A percentile compares a stretch with the other conserved stretches of the same genome.
These are phyloP conservation scores for Temnothorax unifasciatus DNA, from an alignment of 2,888 invertebrate species.

Conservation along the genomic window DNA sequence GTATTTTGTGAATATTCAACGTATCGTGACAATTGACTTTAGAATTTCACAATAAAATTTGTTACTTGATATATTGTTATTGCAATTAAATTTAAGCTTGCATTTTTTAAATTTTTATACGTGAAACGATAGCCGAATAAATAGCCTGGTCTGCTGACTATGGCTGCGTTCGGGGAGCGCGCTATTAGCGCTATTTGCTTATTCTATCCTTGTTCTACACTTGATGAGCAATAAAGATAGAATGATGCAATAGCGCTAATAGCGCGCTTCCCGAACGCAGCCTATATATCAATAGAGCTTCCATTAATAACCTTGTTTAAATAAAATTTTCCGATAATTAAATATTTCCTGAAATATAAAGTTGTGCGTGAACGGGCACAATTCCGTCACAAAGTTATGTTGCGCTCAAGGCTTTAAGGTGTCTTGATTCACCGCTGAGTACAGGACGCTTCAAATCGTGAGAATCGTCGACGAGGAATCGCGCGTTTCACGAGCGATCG, in stretches of 20 bases:
- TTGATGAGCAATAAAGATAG: too few relatives aligned
- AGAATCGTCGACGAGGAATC: not conserved
- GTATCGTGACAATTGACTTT: not conserved
- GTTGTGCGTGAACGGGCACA: not conserved
- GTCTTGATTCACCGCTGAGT: conserved; percentile 12
- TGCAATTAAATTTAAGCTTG: not conserved
- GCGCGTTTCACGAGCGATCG: conserved; percentile 7
- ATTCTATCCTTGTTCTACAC: too few relatives aligned
- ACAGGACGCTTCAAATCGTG: not conserved
- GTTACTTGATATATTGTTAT: not conserved
- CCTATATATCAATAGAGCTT: not conserved
- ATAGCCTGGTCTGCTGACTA: not conserved
- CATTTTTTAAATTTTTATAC: not conserved
- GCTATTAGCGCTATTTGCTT: too few relatives aligned
- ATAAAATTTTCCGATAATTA: not conserved
- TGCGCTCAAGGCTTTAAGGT: not conserved
- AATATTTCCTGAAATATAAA: not conserved
- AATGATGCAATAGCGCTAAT: too few relatives aligned
- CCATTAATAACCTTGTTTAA: not conserved
- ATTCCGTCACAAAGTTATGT: not conserved
- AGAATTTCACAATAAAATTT: not conserved
- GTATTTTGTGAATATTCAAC: not conserved
- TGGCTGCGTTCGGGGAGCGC: too few relatives aligned
- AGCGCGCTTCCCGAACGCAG: too few relatives aligned
- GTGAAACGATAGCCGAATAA: not conserved